Evolutionary conservation across 2,888 invertebrate species (phyloP), one percentile per base, ranked within the genome.

Genomic region (Physocephala rufipes): DNA sequence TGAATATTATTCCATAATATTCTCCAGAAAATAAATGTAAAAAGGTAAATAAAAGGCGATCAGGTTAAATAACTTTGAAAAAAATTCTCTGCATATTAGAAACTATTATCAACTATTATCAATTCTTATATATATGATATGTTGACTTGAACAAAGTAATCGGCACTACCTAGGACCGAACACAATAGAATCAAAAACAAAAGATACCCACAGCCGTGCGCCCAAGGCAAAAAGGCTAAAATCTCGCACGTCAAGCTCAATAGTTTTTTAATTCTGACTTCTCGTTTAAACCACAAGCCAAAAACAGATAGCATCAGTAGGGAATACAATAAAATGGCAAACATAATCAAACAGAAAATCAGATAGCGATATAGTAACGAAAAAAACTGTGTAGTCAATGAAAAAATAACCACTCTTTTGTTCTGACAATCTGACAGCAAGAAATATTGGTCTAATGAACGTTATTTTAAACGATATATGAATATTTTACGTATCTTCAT

Each of bases 221-320:
- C n/a, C n/a, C n/a, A n/a, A n/a, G n/a, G n/a, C n/a, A n/a, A 9
- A 59, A 53, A 59, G 3, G 43, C 45, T 47, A 72, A 75, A 74
- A 68, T 72, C 72, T 71, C 71, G 74, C 72, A 74, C 75, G 76
- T 75, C 74, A 75, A 74, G 73, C 75, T 72, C 76, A 76, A 76
- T 76, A 74, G 76, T 76, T 36, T 76, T 75, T 75, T n/a, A n/a
- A n/a, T n/a, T n/a, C n/a, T 73, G 72, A 74, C 74, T 74, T 71
- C 72, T 73, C 71, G 65, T 69, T 73, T 76, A 76, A 76, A 76
- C 77, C 70, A 74, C 76, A 76, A 74, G 76, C 75, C 77, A 77
- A 76, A 76, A 74, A 71, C 68, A 71, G 70, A 67, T 19, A 69
- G 63, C 24, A 53, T 43, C 36, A 13, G 24, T 15, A 59, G 26